Conservation (phyloP, 2,888 invertebrate species). For the Polyploca ridens region DNA sequence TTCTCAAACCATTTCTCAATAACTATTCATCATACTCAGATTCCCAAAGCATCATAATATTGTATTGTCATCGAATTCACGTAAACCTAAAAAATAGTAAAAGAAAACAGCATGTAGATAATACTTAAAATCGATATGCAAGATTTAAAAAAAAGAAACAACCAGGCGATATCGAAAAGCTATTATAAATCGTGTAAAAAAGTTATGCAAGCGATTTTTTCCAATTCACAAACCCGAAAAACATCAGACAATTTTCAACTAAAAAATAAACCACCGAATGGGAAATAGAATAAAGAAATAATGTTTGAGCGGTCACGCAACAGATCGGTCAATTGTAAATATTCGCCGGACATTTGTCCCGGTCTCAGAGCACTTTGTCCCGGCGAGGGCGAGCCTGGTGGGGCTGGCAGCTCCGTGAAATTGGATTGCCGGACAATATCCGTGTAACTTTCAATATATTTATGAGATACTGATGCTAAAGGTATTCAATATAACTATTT, state of each 20-base stretch:
- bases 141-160: no score
- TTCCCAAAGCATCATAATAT: no score
- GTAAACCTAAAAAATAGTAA: no score
- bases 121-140: no score
- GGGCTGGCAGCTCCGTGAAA: slow-evolving; percentile 31
- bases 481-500: not conserved
- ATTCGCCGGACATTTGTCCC: slow-evolving; percentile 14
- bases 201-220: not conserved
- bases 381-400: not conserved
- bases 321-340: slow-evolving; percentile 20
- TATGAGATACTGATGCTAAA: slow-evolving; percentile 1
- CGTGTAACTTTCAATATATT: slow-evolving; percentile 6
- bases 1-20: no score
- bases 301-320: slow-evolving; percentile 11
- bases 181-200: not conserved
- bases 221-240: slow-evolving; percentile 1
- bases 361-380: slow-evolving; percentile 22
- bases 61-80: no score
- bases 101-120: no score
- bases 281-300: slow-evolving; percentile 10
- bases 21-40: no score
- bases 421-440: slow-evolving; percentile 33
- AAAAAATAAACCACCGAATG: slow-evolving; percentile 4
- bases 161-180: not conserved
- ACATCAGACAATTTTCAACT: not conserved